Percentiles rank a stretch among this genome's conserved stretches.
Evolutionary conservation across 2,797 vertebrate species (phyloP).

Genomic region (Knipowitschia caucasica): DNA sequence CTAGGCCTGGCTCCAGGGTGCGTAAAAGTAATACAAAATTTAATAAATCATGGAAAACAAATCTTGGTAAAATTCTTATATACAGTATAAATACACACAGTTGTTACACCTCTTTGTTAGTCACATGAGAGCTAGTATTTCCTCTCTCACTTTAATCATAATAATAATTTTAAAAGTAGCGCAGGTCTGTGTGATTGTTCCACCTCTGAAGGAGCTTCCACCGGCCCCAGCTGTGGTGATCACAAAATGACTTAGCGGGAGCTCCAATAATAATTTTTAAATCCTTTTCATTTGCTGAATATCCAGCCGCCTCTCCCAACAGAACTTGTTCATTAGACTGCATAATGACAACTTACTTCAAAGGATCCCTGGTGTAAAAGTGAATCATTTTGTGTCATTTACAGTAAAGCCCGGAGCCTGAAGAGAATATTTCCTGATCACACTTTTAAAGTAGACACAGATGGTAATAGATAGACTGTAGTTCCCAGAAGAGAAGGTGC

Average conservation of each 20-base stretch:
- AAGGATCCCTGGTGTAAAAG: background rate
- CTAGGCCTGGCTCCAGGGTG: too few relatives aligned
- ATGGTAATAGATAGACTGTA: background rate
- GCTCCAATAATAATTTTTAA: background rate
- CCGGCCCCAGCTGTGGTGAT: conserved; percentile 2
- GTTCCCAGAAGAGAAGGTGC: background rate
- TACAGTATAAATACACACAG: too few relatives aligned
- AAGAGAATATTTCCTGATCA: background rate
- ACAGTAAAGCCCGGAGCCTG: background rate
- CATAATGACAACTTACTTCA: background rate
- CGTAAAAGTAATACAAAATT: too few relatives aligned
- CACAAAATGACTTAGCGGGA: background rate
- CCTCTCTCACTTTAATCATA: background rate
- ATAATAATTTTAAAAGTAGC: background rate
- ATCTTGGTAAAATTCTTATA: too few relatives aligned
- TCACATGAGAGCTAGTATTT: background rate
- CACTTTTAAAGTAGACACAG: background rate
- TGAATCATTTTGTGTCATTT: background rate
- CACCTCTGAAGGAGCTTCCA: conserved; percentile 5
- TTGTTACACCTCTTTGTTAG: too few relatives aligned
- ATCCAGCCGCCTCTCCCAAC: background rate
- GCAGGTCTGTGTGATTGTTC: background rate
- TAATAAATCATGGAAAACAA: too few relatives aligned
- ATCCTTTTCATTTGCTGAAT: background rate
- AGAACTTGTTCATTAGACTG: background rate